Conservation (phyloP, 2,888 invertebrate species). For the Pammene aurita region DNA sequence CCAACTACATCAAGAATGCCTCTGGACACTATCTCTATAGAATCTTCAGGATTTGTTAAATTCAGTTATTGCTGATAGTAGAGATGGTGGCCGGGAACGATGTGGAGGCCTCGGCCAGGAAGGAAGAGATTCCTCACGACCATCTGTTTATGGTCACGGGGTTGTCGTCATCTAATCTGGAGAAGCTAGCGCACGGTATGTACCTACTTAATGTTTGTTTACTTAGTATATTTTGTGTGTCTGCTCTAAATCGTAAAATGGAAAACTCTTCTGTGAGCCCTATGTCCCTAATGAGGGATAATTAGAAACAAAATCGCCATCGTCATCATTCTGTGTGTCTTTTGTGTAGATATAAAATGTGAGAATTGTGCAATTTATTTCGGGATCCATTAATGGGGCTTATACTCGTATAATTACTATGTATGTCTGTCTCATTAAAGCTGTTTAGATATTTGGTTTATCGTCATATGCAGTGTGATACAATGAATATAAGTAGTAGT, state of each 20-base stretch:
- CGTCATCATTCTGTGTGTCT: no score
- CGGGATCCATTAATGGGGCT: no score
- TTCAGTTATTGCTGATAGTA: slow-evolving; percentile 36
- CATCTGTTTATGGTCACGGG: slow-evolving; percentile 75
- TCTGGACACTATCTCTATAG: slow-evolving; percentile 14
- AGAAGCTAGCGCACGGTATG: slow-evolving; percentile 73
- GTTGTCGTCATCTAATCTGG: slow-evolving; percentile 69
- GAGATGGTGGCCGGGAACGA: slow-evolving; percentile 62
- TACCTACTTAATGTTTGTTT: background rate
- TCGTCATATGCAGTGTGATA: background rate
- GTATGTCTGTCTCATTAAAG: no score
- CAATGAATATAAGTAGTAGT: background rate
- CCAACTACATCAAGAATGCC: slow-evolving; percentile 39
- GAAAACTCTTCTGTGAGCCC: no score
- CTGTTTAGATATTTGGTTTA: no score
- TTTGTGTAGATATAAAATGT: no score
- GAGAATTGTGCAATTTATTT: no score
- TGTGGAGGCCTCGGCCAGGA: slow-evolving; percentile 52
- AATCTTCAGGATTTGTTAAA: slow-evolving; percentile 16
- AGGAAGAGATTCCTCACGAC: slow-evolving; percentile 72
- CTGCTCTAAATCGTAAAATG: no score
- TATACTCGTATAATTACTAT: no score
- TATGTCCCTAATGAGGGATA: no score
- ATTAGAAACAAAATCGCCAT: no score
- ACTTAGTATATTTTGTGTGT: no score